These are phyloP conservation scores for Andrena minutula DNA, from an alignment of 2,888 invertebrate genomes.

Conservation along the genomic window DNA sequence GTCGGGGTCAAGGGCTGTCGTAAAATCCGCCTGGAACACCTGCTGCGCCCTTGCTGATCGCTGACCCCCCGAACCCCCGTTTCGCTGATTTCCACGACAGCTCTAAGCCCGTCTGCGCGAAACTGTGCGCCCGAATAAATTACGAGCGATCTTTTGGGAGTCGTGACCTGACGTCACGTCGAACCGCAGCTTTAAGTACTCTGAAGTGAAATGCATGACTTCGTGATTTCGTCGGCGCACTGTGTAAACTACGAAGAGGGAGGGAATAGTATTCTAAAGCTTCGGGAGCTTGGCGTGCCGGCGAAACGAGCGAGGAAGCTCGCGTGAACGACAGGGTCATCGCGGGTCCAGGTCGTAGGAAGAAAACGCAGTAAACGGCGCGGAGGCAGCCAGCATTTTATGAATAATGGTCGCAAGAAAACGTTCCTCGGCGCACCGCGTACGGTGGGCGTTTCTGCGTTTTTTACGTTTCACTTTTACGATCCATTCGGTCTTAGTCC, in stretches of 20 bases:
- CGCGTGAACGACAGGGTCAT: conserved; percentile 20
- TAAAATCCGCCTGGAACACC: conserved; percentile 80
- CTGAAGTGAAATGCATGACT: too few species aligned
- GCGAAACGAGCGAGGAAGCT: neutral
- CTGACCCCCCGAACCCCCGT: conserved; percentile 35
- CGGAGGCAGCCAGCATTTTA: conserved; percentile 69
- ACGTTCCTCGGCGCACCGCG: conserved; percentile 58
- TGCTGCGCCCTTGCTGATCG: conserved; percentile 71
- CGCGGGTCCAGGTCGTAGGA: conserved; percentile 30
- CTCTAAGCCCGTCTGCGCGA: neutral
- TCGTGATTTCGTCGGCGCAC: too few species aligned
- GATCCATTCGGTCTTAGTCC: conserved; percentile 66
- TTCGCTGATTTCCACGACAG: conserved; percentile 51
- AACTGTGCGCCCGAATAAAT: conserved; percentile 2
- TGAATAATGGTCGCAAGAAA: conserved; percentile 76
- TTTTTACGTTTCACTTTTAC: conserved; percentile 73
- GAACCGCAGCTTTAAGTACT: too few species aligned
- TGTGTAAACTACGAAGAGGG: neutral
- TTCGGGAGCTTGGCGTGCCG: neutral
- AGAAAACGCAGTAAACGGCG: conserved; percentile 58
- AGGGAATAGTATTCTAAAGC: neutral
- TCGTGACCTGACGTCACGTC: neutral
- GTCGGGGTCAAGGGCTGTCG: conserved; percentile 78
- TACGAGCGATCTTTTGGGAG: conserved; percentile 12
- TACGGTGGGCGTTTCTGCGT: conserved; percentile 74